Percentiles rank a stretch among this genome's conserved stretches.
These are phyloP conservation scores for Sorex fumeus DNA, from an alignment of 2,113 vertebrate genomes.

Conservation along the genomic window DNA sequence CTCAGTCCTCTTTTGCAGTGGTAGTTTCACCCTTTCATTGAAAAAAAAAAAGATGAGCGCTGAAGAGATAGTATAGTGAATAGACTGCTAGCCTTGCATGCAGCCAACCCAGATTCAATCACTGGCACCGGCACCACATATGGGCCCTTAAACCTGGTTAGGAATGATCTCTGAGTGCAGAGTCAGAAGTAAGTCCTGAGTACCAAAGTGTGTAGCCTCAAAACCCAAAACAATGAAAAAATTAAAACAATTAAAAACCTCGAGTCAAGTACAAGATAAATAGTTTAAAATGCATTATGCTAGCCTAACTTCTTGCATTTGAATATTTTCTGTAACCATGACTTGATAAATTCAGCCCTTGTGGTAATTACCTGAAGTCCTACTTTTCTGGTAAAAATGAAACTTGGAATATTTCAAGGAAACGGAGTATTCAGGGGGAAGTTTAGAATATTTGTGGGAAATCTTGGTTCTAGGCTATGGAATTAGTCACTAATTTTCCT, in stretches of 20 bases:
- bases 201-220: too few relatives aligned
- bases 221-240: neutral
- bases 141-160: too few relatives aligned
- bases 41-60: neutral
- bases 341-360: neutral
- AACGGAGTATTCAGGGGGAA: neutral
- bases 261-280: neutral
- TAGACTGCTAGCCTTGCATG: neutral
- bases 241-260: neutral
- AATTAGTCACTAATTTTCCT: neutral
- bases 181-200: neutral
- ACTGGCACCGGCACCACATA: too few relatives aligned
- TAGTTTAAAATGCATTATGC: neutral
- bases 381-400: neutral
- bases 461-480: neutral
- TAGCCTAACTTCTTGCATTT: constrained; percentile 9
- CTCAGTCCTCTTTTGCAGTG: neutral
- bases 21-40: neutral
- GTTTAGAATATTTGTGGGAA: too few relatives aligned
- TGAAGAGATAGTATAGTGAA: neutral
- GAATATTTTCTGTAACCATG: neutral
- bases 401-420: neutral
- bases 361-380: neutral
- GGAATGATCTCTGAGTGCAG: neutral
- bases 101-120: too few relatives aligned